phyloP scores from a whole-genome alignment of 2,113 vertebrate species.

The Sceloporus undulatus region DNA sequence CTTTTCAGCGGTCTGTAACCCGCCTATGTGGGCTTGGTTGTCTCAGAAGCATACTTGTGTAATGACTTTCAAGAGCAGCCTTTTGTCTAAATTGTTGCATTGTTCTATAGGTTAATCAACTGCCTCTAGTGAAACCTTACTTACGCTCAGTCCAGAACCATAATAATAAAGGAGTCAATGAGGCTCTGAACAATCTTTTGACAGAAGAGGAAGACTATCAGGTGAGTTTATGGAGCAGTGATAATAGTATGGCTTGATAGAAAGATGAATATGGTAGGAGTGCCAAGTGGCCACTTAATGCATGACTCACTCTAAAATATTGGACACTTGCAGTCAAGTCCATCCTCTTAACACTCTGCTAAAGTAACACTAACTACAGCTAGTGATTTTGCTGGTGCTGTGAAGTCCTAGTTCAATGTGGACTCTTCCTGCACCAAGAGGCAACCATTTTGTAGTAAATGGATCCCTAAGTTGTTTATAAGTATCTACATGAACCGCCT shows the following conservation, averaged over 20 bases:
- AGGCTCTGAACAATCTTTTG: slow-evolving; percentile 90
- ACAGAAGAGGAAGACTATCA: slow-evolving; percentile 93
- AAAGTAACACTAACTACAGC: background rate
- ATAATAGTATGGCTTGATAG: background rate
- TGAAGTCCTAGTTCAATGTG: background rate
- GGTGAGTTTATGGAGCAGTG: slow-evolving; percentile 68
- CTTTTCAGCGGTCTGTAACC: no score
- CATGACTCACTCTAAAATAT: background rate
- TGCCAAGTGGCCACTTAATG: background rate
- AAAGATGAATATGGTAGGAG: no score
- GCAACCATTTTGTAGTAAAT: background rate
- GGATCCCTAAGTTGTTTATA: background rate
- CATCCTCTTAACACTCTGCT: no score
- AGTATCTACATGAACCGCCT: background rate
- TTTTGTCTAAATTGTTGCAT: slow-evolving; percentile 2
- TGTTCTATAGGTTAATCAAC: slow-evolving; percentile 81
- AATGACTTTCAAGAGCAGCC: background rate
- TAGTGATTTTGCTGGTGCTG: background rate
- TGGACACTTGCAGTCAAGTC: background rate
- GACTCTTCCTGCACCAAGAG: no score
- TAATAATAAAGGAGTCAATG: slow-evolving; percentile 91
- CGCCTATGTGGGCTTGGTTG: no score
- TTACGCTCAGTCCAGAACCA: slow-evolving; percentile 91
- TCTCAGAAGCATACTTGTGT: background rate
- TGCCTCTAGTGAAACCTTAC: slow-evolving; percentile 91